Conservation (phyloP, 2,797 vertebrate species). For the Alectoris magna region DNA sequence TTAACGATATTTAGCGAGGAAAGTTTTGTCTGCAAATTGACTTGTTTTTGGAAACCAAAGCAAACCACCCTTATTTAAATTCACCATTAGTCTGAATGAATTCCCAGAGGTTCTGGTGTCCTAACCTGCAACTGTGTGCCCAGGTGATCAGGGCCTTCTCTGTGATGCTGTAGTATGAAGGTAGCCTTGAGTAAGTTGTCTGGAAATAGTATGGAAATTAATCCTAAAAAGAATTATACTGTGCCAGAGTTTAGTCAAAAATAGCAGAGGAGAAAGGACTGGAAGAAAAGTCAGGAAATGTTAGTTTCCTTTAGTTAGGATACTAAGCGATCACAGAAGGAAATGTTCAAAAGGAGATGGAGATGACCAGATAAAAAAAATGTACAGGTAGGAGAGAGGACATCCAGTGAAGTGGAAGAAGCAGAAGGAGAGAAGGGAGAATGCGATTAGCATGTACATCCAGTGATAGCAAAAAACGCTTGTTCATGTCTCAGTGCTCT, state of each 20-base stretch:
- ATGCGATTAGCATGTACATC: neutral
- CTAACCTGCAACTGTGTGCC: neutral
- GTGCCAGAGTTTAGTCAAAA: conserved; percentile 13
- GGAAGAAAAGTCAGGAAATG: neutral
- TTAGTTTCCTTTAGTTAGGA: too few species aligned
- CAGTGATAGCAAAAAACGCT: neutral
- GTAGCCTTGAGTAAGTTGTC: neutral
- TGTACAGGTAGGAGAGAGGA: neutral
- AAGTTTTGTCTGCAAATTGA: neutral
- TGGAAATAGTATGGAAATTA: neutral
- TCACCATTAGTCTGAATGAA: neutral
- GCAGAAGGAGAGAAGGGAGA: neutral
- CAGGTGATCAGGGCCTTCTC: neutral
- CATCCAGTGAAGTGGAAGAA: neutral
- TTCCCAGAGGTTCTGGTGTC: neutral
- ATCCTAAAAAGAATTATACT: neutral
- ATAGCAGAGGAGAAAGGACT: neutral
- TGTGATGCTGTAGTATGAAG: neutral
- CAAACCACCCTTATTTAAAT: neutral
- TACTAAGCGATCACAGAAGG: neutral
- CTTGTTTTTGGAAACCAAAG: neutral
- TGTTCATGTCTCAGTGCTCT: neutral
- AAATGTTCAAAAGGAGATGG: neutral
- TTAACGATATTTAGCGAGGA: neutral
- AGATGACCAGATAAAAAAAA: neutral